phyloP scores from a whole-genome alignment of 1,140 invertebrate species.

The Drosophila insularis region DNA sequence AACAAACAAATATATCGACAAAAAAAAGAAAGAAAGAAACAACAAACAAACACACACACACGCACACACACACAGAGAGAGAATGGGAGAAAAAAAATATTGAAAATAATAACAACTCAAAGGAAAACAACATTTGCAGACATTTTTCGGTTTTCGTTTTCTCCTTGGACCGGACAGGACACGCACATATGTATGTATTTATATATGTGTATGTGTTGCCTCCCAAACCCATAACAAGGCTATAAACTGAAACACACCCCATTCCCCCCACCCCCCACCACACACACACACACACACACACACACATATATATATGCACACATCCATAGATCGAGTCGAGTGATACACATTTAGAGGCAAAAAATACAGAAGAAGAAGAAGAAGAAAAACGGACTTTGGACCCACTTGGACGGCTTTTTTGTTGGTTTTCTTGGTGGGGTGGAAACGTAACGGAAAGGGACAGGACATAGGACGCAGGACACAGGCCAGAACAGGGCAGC shows the following conservation, averaged over 20 bases:
- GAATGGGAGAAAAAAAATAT: conserved; percentile 51
- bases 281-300: conserved; percentile 28
- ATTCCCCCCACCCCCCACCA: conserved; percentile 14
- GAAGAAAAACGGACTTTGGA: conserved; percentile 38
- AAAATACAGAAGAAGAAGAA: background rate
- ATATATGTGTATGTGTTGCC: conserved; percentile 29
- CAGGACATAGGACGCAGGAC: background rate
- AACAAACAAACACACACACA: conserved; percentile 27
- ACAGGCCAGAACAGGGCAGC: conserved; percentile 19
- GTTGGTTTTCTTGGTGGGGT: conserved; percentile 34
- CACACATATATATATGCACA: too few species aligned
- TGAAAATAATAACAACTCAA: conserved; percentile 80
- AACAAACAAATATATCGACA: conserved; percentile 43
- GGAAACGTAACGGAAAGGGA: conserved; percentile 22
- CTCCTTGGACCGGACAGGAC: conserved; percentile 62
- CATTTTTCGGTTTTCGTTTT: conserved; percentile 39
- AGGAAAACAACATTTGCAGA: conserved; percentile 81
- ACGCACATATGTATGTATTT: conserved; percentile 27
- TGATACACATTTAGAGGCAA: conserved; percentile 69
- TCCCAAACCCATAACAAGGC: conserved; percentile 37
- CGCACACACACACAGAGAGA: background rate
- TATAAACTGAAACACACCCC: conserved; percentile 35
- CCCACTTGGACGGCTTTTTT: conserved; percentile 51
- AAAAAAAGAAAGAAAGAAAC: conserved; percentile 14
- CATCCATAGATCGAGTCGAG: conserved; percentile 60